Conservation (phyloP, 2,113 vertebrate genomes). For the Oncorhynchus keta region DNA sequence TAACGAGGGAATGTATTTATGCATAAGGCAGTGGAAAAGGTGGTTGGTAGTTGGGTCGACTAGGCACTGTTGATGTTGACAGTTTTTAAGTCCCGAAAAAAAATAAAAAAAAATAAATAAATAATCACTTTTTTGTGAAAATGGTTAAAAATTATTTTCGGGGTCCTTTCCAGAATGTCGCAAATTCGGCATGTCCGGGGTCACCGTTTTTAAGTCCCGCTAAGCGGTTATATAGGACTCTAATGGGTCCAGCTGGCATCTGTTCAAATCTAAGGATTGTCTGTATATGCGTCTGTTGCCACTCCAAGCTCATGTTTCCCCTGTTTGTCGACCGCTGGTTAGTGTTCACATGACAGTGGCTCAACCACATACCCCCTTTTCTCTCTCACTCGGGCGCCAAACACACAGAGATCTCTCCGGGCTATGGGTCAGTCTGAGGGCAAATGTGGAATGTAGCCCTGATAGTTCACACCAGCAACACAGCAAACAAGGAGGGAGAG, state of each 20-base stretch:
- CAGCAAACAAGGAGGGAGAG: not conserved
- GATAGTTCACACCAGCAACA: constrained; percentile 50
- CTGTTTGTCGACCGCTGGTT: not conserved
- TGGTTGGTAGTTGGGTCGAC: not conserved
- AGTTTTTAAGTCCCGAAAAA: too few relatives aligned
- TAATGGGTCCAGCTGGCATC: constrained; percentile 6
- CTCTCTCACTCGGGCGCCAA: constrained; percentile 28
- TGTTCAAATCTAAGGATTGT: not conserved
- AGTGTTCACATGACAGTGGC: constrained; percentile 30
- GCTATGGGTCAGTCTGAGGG: constrained; percentile 48
- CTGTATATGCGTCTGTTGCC: not conserved
- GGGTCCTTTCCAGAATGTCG: too few relatives aligned
- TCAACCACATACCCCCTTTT: constrained; percentile 23
- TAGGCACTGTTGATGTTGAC: not conserved
- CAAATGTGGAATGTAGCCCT: constrained; percentile 58
- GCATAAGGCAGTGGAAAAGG: too few relatives aligned
- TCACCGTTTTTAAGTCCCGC: too few relatives aligned
- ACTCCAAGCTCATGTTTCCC: constrained; percentile 31
- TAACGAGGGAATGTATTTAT: too few relatives aligned
- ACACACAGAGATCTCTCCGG: constrained; percentile 36
- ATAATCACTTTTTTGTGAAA: too few relatives aligned
- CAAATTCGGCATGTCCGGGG: too few relatives aligned
- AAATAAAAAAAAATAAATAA: too few relatives aligned
- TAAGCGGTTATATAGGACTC: not conserved
- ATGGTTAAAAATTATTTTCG: too few relatives aligned